Percentiles rank a stretch among this genome's conserved stretches.
Conservation (phyloP, 2,113 vertebrate genomes). For the Myocastor coypus region DNA sequence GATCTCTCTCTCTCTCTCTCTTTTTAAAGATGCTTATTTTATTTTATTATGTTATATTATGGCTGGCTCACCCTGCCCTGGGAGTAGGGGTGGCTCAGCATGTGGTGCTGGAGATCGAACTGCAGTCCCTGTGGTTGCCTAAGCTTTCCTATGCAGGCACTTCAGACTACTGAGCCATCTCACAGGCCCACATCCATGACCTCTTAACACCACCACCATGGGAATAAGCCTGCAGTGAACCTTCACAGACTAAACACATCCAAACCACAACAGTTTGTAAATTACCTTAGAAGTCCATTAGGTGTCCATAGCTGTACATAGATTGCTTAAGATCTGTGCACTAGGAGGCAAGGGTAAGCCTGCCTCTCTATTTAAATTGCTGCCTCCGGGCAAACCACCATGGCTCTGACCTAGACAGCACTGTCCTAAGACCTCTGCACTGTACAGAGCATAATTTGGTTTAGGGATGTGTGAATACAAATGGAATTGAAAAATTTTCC, state of each 20-base stretch:
- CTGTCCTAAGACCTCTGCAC: background rate
- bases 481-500: slow-evolving; percentile 12
- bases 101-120: no score
- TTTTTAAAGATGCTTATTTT: no score
- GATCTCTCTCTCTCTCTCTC: no score
- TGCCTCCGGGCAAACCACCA: background rate
- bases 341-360: background rate
- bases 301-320: background rate
- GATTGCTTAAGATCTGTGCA: background rate
- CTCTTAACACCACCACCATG: background rate
- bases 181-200: no score
- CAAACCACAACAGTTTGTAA: background rate
- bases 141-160: no score
- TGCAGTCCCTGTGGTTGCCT: no score
- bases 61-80: no score
- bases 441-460: background rate
- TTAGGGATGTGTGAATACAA: background rate
- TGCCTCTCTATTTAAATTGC: background rate
- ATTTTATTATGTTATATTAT: no score
- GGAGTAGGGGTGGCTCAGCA: no score
- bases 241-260: background rate
- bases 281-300: background rate
- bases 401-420: background rate
- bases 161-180: no score
- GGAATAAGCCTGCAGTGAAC: background rate